These are phyloP conservation scores for Penaeus indicus DNA, from an alignment of 1,140 invertebrate genomes.

Conservation along the genomic window DNA sequence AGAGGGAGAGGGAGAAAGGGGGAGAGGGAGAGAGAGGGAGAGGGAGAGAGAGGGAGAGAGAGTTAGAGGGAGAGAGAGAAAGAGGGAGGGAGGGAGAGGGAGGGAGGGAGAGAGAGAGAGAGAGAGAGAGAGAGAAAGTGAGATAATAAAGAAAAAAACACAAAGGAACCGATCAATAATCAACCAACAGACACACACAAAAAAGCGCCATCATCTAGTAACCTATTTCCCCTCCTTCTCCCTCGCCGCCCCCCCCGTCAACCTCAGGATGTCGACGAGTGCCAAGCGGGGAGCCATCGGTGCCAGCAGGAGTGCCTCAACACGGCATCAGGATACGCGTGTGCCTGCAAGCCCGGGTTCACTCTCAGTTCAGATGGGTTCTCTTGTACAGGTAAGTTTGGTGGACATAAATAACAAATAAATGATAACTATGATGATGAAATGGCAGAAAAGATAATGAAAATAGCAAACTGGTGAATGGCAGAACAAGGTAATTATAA, in stretches of 20 bases:
- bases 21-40: no score
- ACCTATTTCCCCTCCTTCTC: neutral
- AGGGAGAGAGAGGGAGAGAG: no score
- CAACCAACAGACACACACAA: no score
- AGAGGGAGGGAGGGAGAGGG: no score
- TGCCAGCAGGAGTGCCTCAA: slow-evolving; percentile 73
- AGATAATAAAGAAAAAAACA: no score
- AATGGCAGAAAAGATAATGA: neutral
- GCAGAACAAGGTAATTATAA: no score
- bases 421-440: neutral
- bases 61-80: no score
- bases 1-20: no score
- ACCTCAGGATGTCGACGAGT: slow-evolving; percentile 70
- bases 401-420: neutral
- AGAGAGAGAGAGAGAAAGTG: no score
- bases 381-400: slow-evolving; percentile 22
- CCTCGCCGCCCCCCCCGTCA: neutral
- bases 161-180: neutral
- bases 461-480: no score
- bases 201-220: neutral
- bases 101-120: no score
- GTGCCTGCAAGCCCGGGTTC: slow-evolving; percentile 69
- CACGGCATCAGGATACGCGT: slow-evolving; percentile 72
- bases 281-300: slow-evolving; percentile 70
- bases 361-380: slow-evolving; percentile 39